A percentile compares a stretch with the other conserved stretches of the same genome.
Conservation (phyloP, 2,797 vertebrate genomes). For the Neoniphon sammara region DNA sequence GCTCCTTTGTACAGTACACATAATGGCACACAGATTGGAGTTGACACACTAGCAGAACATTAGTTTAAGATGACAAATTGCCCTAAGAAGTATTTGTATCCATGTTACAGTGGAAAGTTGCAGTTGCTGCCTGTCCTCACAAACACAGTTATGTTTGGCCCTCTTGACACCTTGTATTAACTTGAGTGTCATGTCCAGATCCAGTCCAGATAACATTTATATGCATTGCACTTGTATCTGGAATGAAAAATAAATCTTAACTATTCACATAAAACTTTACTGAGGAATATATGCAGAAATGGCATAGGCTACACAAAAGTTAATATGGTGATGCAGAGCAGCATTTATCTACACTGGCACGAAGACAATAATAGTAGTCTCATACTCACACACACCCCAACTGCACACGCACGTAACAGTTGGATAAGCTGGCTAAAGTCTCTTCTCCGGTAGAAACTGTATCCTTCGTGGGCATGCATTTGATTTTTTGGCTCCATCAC, state of each 20-base stretch:
- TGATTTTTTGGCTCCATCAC: slow-evolving; percentile 42
- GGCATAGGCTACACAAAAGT: no score
- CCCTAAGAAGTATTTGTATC: slow-evolving; percentile 39
- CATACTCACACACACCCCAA: slow-evolving; percentile 11
- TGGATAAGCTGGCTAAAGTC: slow-evolving; percentile 11
- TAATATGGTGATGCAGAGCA: not conserved
- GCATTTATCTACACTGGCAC: slow-evolving; percentile 14
- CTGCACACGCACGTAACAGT: slow-evolving; percentile 1
- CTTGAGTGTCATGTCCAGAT: slow-evolving; percentile 4
- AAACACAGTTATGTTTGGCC: slow-evolving; percentile 17
- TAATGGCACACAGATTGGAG: slow-evolving; percentile 86
- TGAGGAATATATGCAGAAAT: no score
- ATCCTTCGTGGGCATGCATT: slow-evolving; percentile 20
- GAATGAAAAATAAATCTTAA: not conserved
- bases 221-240: not conserved
- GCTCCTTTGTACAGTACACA: slow-evolving; percentile 82
- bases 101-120: slow-evolving; percentile 34
- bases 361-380: slow-evolving; percentile 9
- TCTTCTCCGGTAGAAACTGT: slow-evolving; percentile 17
- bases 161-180: slow-evolving; percentile 22
- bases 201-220: slow-evolving; percentile 15
- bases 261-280: not conserved
- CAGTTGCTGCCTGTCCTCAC: slow-evolving; percentile 20
- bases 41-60: slow-evolving; percentile 62
- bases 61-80: slow-evolving; percentile 69